Evolutionary conservation across 2,797 vertebrate species (phyloP).

Genomic region (Rhinogobio ventralis): DNA sequence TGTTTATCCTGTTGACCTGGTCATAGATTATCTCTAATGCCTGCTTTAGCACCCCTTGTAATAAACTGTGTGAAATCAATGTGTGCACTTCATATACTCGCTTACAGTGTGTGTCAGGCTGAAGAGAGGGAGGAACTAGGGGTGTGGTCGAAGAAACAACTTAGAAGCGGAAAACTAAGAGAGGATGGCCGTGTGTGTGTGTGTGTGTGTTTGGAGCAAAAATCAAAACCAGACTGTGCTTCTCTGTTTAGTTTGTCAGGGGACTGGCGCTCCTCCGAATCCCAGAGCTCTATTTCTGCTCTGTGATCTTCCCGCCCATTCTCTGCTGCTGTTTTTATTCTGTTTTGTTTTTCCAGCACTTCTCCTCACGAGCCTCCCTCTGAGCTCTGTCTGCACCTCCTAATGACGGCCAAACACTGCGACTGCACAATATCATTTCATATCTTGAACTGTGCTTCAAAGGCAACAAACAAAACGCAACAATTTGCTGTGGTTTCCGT

Average conservation of each 20-base stretch:
- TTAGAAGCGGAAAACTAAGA: slow-evolving; percentile 79
- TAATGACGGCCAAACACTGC: slow-evolving; percentile 55
- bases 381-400: slow-evolving; percentile 53
- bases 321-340: slow-evolving; percentile 53
- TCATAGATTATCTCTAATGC: not conserved
- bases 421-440: slow-evolving; percentile 69
- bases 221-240: slow-evolving; percentile 89
- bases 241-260: slow-evolving; percentile 86
- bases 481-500: slow-evolving; percentile 76
- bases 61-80: slow-evolving; percentile 13
- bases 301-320: slow-evolving; percentile 64
- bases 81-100: slow-evolving; percentile 5
- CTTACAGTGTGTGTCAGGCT: slow-evolving; percentile 79
- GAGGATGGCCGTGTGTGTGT: slow-evolving; percentile 59
- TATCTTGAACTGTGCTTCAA: slow-evolving; percentile 72
- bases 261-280: slow-evolving; percentile 84
- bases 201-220: slow-evolving; percentile 70
- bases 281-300: slow-evolving; percentile 78
- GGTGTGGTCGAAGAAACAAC: slow-evolving; percentile 66
- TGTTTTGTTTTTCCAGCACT: slow-evolving; percentile 41
- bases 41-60: not conserved
- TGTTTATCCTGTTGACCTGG: not conserved
- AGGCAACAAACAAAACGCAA: slow-evolving; percentile 69
- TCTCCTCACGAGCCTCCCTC: slow-evolving; percentile 31
- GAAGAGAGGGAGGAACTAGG: slow-evolving; percentile 86